Evolutionary conservation across 2,888 invertebrate species (phyloP).

Genomic region (Lasioglossum vierecki): DNA sequence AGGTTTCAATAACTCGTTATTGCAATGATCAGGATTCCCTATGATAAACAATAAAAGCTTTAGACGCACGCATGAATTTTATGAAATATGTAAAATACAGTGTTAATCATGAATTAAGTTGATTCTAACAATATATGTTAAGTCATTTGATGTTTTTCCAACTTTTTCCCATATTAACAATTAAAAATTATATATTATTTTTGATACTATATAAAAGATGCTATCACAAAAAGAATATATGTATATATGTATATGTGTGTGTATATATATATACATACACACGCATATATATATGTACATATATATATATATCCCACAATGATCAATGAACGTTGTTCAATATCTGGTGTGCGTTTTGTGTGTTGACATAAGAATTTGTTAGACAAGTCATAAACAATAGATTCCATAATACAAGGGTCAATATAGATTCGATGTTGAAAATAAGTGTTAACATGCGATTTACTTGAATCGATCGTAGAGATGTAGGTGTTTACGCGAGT

Average conservation of each 20-base stretch:
- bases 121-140: neutral
- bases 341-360: neutral
- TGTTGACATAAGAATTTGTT: neutral
- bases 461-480: neutral
- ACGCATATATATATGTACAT: too few relatives aligned
- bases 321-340: neutral
- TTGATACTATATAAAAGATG: neutral
- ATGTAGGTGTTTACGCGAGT: neutral
- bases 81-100: neutral
- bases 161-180: neutral
- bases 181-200: neutral
- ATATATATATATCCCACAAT: neutral
- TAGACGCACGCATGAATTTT: neutral
- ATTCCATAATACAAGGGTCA: constrained; percentile 25
- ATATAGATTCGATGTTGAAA: constrained; percentile 1
- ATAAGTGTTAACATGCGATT: neutral
- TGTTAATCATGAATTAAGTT: neutral
- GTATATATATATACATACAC: neutral
- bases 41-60: constrained; percentile 26
- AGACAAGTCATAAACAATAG: constrained; percentile 38
- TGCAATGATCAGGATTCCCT: constrained; percentile 65
- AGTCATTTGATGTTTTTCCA: neutral
- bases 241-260: too few relatives aligned
- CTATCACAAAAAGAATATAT: neutral
- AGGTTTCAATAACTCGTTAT: constrained; percentile 66